Percentiles rank a stretch among this genome's conserved stretches.
These are phyloP conservation scores for Sinodicranocentrus sp. DNA, from an alignment of 2,888 invertebrate species.

Conservation along the genomic window DNA sequence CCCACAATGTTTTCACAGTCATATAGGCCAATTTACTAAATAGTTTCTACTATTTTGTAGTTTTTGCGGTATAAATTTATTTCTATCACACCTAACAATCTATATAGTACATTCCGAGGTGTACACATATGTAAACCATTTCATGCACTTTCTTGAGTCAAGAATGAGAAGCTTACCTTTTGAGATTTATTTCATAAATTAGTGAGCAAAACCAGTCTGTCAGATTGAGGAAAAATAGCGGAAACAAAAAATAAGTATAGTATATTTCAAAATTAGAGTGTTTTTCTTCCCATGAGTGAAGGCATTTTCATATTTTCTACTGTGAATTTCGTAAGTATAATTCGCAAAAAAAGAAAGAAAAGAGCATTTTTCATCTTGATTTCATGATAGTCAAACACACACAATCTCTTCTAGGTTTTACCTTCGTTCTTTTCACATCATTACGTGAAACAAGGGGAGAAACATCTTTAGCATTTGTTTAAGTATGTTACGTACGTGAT, in stretches of 20 bases:
- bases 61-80: too few species aligned
- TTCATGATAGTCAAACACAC: background rate
- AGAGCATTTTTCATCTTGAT: slow-evolving; percentile 26
- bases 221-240: slow-evolving; percentile 17
- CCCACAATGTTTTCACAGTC: background rate
- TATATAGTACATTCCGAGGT: too few species aligned
- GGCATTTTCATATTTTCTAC: slow-evolving; percentile 6
- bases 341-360: slow-evolving; percentile 19
- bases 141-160: too few species aligned
- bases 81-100: too few species aligned
- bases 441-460: slow-evolving; percentile 17
- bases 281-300: slow-evolving; percentile 43
- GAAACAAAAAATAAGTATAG: background rate
- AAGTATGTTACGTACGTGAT: slow-evolving; percentile 19
- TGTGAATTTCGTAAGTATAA: slow-evolving; percentile 48
- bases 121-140: too few species aligned
- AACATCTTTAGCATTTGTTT: background rate
- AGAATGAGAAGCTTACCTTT: too few species aligned
- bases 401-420: background rate
- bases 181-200: too few species aligned
- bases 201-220: too few species aligned
- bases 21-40: background rate
- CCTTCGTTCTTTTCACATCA: slow-evolving; percentile 35
- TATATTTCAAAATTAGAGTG: slow-evolving; percentile 6
- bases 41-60: too few species aligned